Conservation (phyloP, 2,113 vertebrate species). For the Menidia beryllina region DNA sequence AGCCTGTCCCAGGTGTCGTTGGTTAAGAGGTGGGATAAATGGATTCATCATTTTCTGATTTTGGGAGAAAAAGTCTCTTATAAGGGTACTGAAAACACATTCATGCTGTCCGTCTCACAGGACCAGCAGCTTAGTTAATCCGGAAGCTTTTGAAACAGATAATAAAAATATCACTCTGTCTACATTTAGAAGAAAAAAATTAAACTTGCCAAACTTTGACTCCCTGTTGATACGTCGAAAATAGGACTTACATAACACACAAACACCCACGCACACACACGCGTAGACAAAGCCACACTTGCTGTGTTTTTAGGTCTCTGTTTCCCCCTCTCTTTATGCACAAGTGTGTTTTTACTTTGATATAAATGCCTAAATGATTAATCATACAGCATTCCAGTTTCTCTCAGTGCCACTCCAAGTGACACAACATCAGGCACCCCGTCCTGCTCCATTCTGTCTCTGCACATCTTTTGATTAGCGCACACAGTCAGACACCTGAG, state of each 20-base stretch:
- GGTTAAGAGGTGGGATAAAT: too few relatives aligned
- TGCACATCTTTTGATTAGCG: slow-evolving; percentile 69
- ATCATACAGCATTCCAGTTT: slow-evolving; percentile 47
- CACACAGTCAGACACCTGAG: slow-evolving; percentile 58
- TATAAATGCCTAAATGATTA: slow-evolving; percentile 59
- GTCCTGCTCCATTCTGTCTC: slow-evolving; percentile 49
- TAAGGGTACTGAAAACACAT: slow-evolving; percentile 28
- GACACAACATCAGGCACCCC: slow-evolving; percentile 63
- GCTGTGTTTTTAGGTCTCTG: slow-evolving; percentile 20
- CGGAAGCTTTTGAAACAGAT: slow-evolving; percentile 30
- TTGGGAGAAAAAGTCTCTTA: slow-evolving; percentile 38
- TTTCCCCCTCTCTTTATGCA: slow-evolving; percentile 4
- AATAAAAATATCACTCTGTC: slow-evolving; percentile 30
- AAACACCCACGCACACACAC: too few relatives aligned
- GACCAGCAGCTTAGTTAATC: slow-evolving; percentile 28
- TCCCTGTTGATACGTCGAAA: slow-evolving; percentile 42
- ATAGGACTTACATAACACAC: slow-evolving; percentile 48
- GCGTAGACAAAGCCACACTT: slow-evolving; percentile 6
- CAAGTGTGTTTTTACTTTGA: slow-evolving; percentile 59
- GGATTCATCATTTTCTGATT: slow-evolving; percentile 41
- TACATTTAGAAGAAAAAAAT: slow-evolving; percentile 9
- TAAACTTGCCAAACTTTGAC: slow-evolving; percentile 56
- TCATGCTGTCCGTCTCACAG: slow-evolving; percentile 21
- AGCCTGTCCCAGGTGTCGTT: too few relatives aligned
- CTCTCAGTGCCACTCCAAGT: slow-evolving; percentile 53